A percentile compares a stretch with the other conserved stretches of the same genome.
Conservation (phyloP, 64 coral and sea anemone genomes). For the Stylophora pistillata region DNA sequence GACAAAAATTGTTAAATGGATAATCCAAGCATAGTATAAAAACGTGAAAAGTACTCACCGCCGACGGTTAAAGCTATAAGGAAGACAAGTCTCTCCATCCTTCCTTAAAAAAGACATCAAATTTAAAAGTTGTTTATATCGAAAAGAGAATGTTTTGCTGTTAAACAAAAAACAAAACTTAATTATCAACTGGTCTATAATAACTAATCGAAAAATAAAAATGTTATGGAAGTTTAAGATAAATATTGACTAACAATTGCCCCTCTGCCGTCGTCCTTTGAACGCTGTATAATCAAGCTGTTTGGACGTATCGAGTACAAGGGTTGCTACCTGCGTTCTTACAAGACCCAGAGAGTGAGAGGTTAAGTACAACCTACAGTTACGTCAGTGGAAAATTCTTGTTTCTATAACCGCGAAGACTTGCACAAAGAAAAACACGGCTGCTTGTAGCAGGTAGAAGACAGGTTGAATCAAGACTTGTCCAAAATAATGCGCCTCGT, state of each 20-base stretch:
- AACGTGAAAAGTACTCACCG: constrained; percentile 1
- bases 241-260: constrained; percentile 49
- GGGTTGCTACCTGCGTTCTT: constrained; percentile 1
- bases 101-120: constrained; percentile 2
- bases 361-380: constrained; percentile 22
- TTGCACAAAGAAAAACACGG: constrained; percentile 37
- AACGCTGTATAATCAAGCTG: constrained; percentile 50
- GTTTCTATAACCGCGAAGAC: constrained; percentile 4
- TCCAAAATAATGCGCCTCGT: neutral
- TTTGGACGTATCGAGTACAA: neutral
- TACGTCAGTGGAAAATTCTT: constrained; percentile 34
- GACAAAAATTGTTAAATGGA: neutral
- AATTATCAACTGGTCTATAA: neutral
- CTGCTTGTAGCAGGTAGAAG: constrained; percentile 14
- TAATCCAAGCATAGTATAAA: no score
- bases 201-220: constrained; percentile 10
- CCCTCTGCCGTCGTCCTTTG: constrained; percentile 25
- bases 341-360: neutral
- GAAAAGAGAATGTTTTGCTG: neutral
- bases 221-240: constrained; percentile 21
- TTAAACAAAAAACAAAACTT: neutral
- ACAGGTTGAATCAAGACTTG: constrained; percentile 8
- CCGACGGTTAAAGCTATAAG: constrained; percentile 37
- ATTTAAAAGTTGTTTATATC: neutral
- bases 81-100: constrained; percentile 39